These are phyloP conservation scores for Tenthredo amoena DNA, from an alignment of 2,888 invertebrate species.

Conservation along the genomic window DNA sequence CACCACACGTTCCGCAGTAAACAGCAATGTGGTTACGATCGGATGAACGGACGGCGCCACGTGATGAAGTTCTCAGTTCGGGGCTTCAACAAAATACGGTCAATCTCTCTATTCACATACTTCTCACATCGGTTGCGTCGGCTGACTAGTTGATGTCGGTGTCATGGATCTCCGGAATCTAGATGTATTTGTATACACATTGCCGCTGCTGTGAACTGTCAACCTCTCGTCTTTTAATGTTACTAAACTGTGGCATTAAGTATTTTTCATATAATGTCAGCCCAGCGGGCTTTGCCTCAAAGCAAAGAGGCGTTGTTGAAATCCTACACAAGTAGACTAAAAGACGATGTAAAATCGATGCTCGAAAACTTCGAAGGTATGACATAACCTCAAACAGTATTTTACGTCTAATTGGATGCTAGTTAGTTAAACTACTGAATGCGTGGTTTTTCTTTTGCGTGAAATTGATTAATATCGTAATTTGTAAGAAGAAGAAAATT, in stretches of 20 bases:
- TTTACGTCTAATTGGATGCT: neutral
- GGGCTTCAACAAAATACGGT: too few relatives aligned
- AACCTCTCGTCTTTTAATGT: neutral
- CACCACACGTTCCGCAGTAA: too few relatives aligned
- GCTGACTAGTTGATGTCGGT: too few relatives aligned
- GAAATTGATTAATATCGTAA: neutral
- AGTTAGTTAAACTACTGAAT: neutral
- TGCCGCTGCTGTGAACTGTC: conserved; percentile 1
- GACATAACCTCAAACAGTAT: conserved; percentile 59
- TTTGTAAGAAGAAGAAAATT: neutral
- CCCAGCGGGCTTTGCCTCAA: conserved; percentile 88
- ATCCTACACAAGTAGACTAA: conserved; percentile 95
- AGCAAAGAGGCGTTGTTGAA: conserved; percentile 97
- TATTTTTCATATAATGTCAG: conserved; percentile 64
- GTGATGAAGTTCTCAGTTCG: too few relatives aligned
- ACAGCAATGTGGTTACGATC: too few relatives aligned
- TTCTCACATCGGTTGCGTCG: too few relatives aligned
- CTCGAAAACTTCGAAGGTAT: conserved; percentile 97
- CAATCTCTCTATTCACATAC: too few relatives aligned
- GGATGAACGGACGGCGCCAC: too few relatives aligned
- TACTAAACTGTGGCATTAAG: neutral
- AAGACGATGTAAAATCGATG: conserved; percentile 98
- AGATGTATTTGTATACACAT: neutral
- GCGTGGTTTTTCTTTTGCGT: neutral
- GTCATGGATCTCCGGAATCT: too few relatives aligned